Conservation (phyloP, 1,140 invertebrate genomes). For the Catajapyx aquilonaris region DNA sequence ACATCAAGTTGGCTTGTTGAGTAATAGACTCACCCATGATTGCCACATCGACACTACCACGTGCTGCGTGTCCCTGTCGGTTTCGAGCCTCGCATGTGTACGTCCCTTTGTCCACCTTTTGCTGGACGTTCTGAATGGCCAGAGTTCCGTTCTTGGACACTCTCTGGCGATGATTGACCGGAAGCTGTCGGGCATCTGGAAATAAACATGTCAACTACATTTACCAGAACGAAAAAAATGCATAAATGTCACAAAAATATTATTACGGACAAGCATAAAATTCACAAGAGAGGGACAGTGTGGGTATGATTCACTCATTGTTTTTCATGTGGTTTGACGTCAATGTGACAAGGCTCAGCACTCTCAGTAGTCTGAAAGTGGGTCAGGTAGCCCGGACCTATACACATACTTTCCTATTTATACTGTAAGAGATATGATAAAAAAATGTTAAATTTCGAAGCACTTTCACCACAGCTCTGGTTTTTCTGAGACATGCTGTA, state of each 20-base stretch:
- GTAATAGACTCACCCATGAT: conserved; percentile 10
- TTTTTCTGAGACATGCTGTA: no score
- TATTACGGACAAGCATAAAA: neutral
- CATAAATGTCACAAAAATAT: neutral
- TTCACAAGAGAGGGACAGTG: neutral
- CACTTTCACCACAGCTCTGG: no score
- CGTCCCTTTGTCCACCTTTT: conserved; percentile 21
- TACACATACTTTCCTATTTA: no score
- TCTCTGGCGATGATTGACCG: conserved; percentile 24
- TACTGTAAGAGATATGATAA: no score
- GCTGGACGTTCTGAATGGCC: conserved; percentile 22
- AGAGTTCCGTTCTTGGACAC: conserved; percentile 21
- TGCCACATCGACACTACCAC: conserved; percentile 12
- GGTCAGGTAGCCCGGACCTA: no score
- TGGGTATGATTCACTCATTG: neutral
- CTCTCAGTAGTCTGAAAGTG: no score
- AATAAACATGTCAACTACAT: no score
- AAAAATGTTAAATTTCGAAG: no score
- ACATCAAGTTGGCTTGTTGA: neutral
- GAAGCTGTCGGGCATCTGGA: conserved; percentile 17
- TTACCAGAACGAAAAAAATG: no score
- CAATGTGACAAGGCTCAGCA: no score
- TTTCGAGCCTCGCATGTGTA: conserved; percentile 24
- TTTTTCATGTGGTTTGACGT: no score
- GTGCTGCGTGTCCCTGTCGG: conserved; percentile 15